A percentile compares a stretch with the other conserved stretches of the same genome.
Evolutionary conservation across 2,113 vertebrate species (phyloP).

Genomic region (Tachysurus vachellii): DNA sequence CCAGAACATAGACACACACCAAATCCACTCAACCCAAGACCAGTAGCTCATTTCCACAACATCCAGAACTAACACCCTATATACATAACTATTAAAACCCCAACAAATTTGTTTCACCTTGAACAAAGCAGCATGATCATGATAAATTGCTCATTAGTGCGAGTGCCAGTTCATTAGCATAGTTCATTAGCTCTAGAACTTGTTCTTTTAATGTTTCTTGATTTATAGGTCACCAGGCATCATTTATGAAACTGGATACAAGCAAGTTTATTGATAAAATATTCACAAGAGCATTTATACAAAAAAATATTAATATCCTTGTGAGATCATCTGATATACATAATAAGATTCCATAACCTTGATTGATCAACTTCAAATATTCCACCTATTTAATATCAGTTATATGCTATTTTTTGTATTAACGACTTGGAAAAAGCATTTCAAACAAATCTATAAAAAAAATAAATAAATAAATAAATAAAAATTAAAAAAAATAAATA

Average conservation of each 20-base stretch:
- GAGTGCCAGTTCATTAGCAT: neutral
- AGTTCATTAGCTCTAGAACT: neutral
- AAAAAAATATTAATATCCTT: neutral
- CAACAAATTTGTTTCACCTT: neutral
- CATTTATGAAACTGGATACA: neutral
- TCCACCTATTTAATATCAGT: neutral
- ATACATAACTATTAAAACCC: neutral
- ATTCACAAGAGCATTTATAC: neutral
- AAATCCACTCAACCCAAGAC: neutral
- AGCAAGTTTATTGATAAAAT: neutral
- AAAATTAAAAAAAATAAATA: no score
- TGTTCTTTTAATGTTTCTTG: neutral
- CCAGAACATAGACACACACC: neutral
- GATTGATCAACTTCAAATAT: neutral
- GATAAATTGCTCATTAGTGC: neutral
- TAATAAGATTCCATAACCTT: neutral
- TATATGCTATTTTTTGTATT: neutral
- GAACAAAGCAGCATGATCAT: neutral
- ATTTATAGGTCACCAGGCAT: neutral
- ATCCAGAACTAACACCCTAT: neutral
- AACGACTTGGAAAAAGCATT: neutral
- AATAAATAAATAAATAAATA: no score
- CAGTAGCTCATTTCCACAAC: neutral
- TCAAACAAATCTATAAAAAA: neutral
- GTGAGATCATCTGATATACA: neutral